Evolutionary conservation across 1,140 invertebrate species (phyloP), one percentile per base, ranked within the genome.

Genomic region (Argopecten irradians): DNA sequence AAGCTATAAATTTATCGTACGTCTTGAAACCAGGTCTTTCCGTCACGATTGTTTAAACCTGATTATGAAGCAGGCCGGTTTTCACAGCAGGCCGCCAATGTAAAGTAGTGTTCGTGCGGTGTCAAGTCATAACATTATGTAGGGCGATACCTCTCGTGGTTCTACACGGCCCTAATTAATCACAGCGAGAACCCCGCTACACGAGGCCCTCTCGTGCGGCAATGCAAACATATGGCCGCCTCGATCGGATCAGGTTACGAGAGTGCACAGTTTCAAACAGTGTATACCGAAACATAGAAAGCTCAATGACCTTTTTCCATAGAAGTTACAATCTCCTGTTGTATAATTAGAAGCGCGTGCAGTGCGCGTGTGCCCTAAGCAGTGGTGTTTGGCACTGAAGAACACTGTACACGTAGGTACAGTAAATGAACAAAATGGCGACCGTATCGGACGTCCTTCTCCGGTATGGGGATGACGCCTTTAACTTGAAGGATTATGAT

Each of bases 281-380:
- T 71, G 55, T 71, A 71, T n/a, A 71, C 16, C n/a, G 55, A 71
- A 71, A 71, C 22, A 28, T 71, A 71, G 55, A 71, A 71, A 22
- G 55, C 19, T 55, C 55, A 71, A 71, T 71, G 55, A 71, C 55
- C 55, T 71, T 71, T 71, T 71, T 71, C n/a, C 55, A 71, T n/a
- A 71, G 55, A 71, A 71, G 55, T 71, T 71, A 71, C 55, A n/a
- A 71, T 71, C 55, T 28, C 55, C 55, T 71, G 55, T 71, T 71
- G 55, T 71, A 71, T 71, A 28, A 71, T 71, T 71, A 71, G 55
- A 28, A 71, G 55, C 55, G 55, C 55, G 55, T 71, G 22, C 55
- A 71, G 55, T 19, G 43, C 22, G 55, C 22, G 55, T 71, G 55
- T 71, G n/a, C 55, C 55, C n/a, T 28, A 71, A 11, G 28, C 55